These are phyloP conservation scores for Bradysia coprophila DNA, from an alignment of 1,140 invertebrate species.

Conservation along the genomic window DNA sequence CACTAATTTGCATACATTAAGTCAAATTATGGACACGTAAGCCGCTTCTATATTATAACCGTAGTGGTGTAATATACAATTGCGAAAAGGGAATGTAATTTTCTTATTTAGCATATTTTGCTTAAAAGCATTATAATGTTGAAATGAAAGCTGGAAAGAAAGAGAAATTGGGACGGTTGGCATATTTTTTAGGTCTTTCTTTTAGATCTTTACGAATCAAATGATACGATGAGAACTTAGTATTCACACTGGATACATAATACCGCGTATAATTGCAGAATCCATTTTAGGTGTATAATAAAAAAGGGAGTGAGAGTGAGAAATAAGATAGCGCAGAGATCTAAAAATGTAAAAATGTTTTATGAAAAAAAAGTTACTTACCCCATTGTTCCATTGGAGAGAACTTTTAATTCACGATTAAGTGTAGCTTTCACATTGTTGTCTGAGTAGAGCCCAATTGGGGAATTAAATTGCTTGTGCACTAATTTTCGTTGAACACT, in stretches of 20 bases:
- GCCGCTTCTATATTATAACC: no score
- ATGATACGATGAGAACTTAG: no score
- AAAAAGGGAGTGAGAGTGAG: neutral
- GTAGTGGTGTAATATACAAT: no score
- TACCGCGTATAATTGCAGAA: neutral
- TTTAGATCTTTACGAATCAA: neutral
- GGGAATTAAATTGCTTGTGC: constrained; percentile 80
- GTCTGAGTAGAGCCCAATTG: constrained; percentile 69
- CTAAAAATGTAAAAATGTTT: neutral
- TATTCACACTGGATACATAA: no score
- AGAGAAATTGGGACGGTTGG: neutral
- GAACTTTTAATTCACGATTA: constrained; percentile 52
- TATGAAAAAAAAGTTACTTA: constrained; percentile 26
- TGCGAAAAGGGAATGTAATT: neutral
- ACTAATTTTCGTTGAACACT: constrained; percentile 40
- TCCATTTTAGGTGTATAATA: neutral
- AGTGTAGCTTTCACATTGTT: constrained; percentile 64
- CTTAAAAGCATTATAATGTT: neutral
- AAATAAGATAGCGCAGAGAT: neutral
- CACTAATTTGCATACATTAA: neutral
- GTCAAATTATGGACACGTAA: neutral
- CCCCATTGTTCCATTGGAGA: constrained; percentile 59
- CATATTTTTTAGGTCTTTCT: no score
- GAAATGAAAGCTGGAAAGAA: neutral
- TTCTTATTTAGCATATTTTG: neutral